Evolutionary conservation across 2,113 vertebrate genomes (phyloP).

Genomic region (Danionella cerebrum): DNA sequence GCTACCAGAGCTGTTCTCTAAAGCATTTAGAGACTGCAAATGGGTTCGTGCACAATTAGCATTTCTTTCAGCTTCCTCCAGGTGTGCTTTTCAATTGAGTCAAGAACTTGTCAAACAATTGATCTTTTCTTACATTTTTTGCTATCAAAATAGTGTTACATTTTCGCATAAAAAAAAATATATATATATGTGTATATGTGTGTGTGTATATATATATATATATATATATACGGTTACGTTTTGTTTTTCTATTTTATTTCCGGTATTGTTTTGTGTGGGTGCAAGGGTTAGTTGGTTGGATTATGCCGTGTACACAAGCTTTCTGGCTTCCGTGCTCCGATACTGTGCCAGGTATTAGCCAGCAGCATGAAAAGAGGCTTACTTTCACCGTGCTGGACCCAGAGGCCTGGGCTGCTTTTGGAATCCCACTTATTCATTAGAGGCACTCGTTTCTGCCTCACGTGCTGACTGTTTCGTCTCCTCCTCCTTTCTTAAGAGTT

Average conservation of each 20-base stretch:
- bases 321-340: neutral
- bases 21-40: neutral
- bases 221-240: too few relatives aligned
- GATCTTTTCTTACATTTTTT: too few relatives aligned
- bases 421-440: slow-evolving; percentile 40
- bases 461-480: slow-evolving; percentile 11
- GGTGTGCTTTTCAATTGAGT: neutral
- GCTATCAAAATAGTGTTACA: too few relatives aligned
- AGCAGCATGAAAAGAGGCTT: slow-evolving; percentile 5
- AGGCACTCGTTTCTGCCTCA: slow-evolving; percentile 26
- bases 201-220: too few relatives aligned
- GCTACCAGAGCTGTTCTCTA: neutral
- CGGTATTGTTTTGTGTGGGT: too few relatives aligned
- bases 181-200: too few relatives aligned
- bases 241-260: neutral
- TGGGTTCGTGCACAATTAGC: neutral
- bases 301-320: neutral
- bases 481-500: neutral
- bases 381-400: neutral
- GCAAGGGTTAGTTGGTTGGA: too few relatives aligned
- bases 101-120: neutral
- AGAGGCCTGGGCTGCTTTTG: neutral
- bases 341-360: neutral
- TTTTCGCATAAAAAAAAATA: too few relatives aligned
- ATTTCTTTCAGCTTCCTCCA: neutral